Conservation (phyloP, 1,140 invertebrate genomes). For the Cotesia chilonis region DNA sequence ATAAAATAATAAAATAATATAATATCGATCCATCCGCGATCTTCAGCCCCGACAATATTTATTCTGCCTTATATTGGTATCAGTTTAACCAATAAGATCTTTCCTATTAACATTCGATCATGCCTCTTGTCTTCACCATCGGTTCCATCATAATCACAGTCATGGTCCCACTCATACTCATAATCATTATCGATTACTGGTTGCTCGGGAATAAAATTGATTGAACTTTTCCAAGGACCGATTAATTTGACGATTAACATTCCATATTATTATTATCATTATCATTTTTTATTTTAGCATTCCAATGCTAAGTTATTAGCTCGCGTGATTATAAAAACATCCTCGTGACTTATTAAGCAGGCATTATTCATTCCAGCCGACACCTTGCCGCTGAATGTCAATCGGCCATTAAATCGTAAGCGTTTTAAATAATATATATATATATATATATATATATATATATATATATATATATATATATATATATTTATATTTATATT, state of each 20-base stretch:
- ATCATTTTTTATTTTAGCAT: slow-evolving; percentile 2
- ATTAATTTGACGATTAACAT: slow-evolving; percentile 17
- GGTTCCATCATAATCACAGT: neutral
- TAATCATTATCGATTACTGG: neutral
- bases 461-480: too few species aligned
- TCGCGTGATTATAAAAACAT: slow-evolving; percentile 9
- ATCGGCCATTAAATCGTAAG: neutral
- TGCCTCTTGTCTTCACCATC: slow-evolving; percentile 17
- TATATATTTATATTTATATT: too few species aligned
- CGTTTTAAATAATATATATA: neutral
- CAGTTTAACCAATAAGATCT: neutral
- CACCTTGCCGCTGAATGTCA: slow-evolving; percentile 16
- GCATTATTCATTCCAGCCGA: slow-evolving; percentile 14
- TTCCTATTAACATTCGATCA: slow-evolving; percentile 5
- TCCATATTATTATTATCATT: neutral
- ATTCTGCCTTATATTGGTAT: neutral
- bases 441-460: too few species aligned
- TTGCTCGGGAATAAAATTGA: neutral
- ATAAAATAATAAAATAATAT: too few species aligned
- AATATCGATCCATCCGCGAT: too few species aligned
- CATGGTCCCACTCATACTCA: neutral
- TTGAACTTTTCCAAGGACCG: neutral
- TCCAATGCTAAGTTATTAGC: slow-evolving; percentile 14
- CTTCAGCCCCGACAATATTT: neutral
- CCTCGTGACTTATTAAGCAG: slow-evolving; percentile 14